Percentiles rank a stretch among this genome's conserved stretches.
Conservation (phyloP, 2,113 vertebrate genomes). For the Candoia aspera region DNA sequence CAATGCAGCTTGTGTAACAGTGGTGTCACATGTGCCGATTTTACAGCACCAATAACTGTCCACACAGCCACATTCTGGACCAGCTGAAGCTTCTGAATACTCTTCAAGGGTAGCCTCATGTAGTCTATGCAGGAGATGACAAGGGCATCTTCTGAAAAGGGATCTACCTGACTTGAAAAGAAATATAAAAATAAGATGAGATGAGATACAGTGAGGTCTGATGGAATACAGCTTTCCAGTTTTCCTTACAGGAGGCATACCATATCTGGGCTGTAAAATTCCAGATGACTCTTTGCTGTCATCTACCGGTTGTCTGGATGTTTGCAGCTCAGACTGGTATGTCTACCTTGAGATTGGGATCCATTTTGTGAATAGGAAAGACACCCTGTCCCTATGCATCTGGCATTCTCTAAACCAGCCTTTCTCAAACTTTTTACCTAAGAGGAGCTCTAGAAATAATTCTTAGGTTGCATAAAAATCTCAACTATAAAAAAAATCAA, state of each 20-base stretch:
- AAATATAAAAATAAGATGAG: not conserved
- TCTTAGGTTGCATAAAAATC: no score
- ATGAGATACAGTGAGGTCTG: not conserved
- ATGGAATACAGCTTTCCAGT: not conserved
- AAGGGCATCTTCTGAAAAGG: no score
- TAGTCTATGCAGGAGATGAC: no score
- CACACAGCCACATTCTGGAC: no score
- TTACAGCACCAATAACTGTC: no score
- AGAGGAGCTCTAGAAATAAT: not conserved
- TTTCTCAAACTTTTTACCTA: not conserved
- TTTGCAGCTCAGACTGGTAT: not conserved
- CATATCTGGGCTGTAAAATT: not conserved
- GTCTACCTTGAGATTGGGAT: not conserved
- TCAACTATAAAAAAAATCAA: not conserved
- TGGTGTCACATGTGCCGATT: no score
- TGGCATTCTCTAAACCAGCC: not conserved
- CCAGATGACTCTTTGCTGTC: not conserved
- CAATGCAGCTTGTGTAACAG: no score
- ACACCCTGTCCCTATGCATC: not conserved
- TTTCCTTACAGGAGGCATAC: not conserved
- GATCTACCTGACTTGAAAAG: not conserved
- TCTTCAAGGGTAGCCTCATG: no score
- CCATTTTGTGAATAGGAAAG: not conserved
- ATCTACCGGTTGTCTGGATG: not conserved
- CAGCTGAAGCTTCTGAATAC: no score